Base-by-base conservation (phyloP, 2,888 invertebrate genomes). In the Artemia sinica region DNA sequence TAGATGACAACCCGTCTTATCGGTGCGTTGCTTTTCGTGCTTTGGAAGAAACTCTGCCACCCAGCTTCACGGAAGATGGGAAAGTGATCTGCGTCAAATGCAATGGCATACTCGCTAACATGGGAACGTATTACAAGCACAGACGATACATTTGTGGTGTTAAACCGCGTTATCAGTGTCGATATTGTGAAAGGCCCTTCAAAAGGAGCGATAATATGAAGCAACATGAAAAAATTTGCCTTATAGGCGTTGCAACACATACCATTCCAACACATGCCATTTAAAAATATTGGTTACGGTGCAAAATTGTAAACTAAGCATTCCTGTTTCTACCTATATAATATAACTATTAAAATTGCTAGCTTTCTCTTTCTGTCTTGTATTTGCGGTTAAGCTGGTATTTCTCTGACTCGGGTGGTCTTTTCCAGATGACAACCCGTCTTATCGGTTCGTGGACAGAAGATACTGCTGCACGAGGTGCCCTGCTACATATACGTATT, bases 11-110 rank as follows among this genome's bases (percentile, higher is more conserved):
- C 28, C 63, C 63, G 11, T 58, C 63, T 58, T 58, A 58, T 11
- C 63, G 63, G 63, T 3, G 41, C 41, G 63, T 28, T 58, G 63
- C 63, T 58, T 58, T 58, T 28, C 63, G 63, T 58, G 63, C 63
- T 58, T 58, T 58, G 28, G 63, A 58, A 58, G 63, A 58, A 28
- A 58, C 63, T 18, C 28, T 58, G 63, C 63, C 63, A 28, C 63
- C 63, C 63, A 58, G 63, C 63, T 58, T 58, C 63, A 58, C 63
- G 10, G 63, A 58, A 58, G 63, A 58, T 58, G 63, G 63, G 63
- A 58, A 58, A 58, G 63, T 58, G 63, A 58, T 58, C 63, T 58
- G 63, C 63, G 63, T 58, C 63, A 58, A 58, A 58, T 58, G 63
- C 63, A 58, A 58, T 28, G 63, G 63, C 63, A 58, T 58, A 58